A percentile compares a stretch with the other conserved stretches of the same genome.
phyloP scores from a whole-genome alignment of 2,888 invertebrate genomes.

The Dynastes hyllus region DNA sequence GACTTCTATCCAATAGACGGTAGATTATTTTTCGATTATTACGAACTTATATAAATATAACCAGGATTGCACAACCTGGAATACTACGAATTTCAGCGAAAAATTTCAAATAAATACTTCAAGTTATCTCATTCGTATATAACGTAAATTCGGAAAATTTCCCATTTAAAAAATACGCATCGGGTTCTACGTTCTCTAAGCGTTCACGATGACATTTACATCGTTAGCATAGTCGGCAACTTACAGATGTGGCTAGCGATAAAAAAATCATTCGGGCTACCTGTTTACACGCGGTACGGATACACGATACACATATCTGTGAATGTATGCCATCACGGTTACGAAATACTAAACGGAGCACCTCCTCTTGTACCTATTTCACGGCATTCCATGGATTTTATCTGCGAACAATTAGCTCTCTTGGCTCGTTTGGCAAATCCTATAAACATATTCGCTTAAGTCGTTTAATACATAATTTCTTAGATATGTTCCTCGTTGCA shows the following conservation, averaged over 20 bases:
- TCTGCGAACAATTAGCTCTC: slow-evolving; percentile 13
- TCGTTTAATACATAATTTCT: slow-evolving; percentile 24
- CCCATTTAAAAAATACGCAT: neutral
- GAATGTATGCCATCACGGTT: neutral
- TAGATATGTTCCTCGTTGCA: slow-evolving; percentile 16
- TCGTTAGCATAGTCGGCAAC: neutral
- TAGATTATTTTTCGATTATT: no score
- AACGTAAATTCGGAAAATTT: slow-evolving; percentile 1
- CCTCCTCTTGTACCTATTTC: no score
- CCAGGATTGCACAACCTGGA: neutral
- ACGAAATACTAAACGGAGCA: slow-evolving; percentile 7
- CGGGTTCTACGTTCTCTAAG: neutral
- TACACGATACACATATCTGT: neutral
- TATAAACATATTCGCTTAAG: slow-evolving; percentile 18
- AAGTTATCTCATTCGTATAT: neutral
- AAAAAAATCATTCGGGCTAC: slow-evolving; percentile 7
- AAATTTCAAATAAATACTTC: slow-evolving; percentile 7
- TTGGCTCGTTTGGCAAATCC: slow-evolving; percentile 10
- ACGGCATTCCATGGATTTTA: slow-evolving; percentile 19
- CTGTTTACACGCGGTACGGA: slow-evolving; percentile 6
- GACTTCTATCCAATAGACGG: no score
- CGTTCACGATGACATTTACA: slow-evolving; percentile 5
- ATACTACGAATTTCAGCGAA: neutral
- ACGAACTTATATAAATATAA: no score
- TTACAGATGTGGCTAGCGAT: neutral